Evolutionary conservation across 2,888 invertebrate genomes (phyloP), one percentile per base, ranked within the genome.

Genomic region (Pyrochroa serraticornis): DNA sequence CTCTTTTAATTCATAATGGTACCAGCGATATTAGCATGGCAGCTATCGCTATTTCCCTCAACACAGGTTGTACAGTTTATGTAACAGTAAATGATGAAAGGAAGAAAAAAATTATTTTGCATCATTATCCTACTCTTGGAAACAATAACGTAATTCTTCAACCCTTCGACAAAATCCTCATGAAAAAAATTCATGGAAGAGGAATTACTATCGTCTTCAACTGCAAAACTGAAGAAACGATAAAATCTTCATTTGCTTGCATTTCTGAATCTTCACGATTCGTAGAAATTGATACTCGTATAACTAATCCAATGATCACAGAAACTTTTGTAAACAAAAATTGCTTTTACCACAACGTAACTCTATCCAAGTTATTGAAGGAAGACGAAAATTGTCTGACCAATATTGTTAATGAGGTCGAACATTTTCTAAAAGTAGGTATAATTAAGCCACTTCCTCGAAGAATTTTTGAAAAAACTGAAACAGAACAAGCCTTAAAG

Each of bases 1-100:
- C 68, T 0, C 65, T 72, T 43, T 38, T 73, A 10, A 71, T 73
- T 9, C 71, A 73, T 32, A 82, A 85, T 51, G 76, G 85, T 67
- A 80, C 84, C 68, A 77, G 95, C 54, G 95, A 95, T 69, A 93
- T 96, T 39, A 97, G 97, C 3, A 93, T 95, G 81, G 95, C 97
- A 1, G 95, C 96, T 64, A 95, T 97, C 72, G 85, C 92, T 34
- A 90, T 97, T 71, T 94, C 95, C 46, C 83, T 97, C 48, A 87
- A 88, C 76, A 85, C 89, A 75, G 93, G 93, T 49, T 90, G 94
- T 80, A 85, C 84, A 41, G 94, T 95, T 7, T 94, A 83, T 81
- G 92, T 95, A 9, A 97, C 96, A 0, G 95, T 95, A 49, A 93
- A 92, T 54, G 90, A 91, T 44, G 75, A 84, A 51, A 92, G 93